phyloP scores from a whole-genome alignment of 2,888 invertebrate species.

The Cerastoderma edule region DNA sequence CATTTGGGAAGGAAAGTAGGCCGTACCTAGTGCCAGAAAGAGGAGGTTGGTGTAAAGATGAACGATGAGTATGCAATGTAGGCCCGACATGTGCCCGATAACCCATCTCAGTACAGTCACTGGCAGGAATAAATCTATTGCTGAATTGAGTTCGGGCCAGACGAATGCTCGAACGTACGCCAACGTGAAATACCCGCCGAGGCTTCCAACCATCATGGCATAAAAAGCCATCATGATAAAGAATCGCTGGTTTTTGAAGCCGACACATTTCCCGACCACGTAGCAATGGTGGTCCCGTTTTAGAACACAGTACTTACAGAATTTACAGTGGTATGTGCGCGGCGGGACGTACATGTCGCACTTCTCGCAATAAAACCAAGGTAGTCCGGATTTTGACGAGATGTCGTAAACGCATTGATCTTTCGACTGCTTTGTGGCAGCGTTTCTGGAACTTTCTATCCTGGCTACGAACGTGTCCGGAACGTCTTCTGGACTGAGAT shows the following conservation, averaged over 20 bases:
- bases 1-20: conserved; percentile 61
- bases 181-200: conserved; percentile 54
- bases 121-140: conserved; percentile 57
- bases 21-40: conserved; percentile 50
- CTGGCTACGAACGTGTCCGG: conserved; percentile 17
- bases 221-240: conserved; percentile 70
- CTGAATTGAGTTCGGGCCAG: conserved; percentile 30
- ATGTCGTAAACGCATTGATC: conserved; percentile 39
- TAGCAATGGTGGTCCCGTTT: conserved; percentile 80
- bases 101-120: conserved; percentile 47
- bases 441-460: conserved; percentile 17
- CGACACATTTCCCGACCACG: conserved; percentile 71
- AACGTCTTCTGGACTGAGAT: conserved; percentile 5
- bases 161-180: conserved; percentile 51
- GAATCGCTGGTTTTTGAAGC: conserved; percentile 74
- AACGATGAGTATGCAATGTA: conserved; percentile 52
- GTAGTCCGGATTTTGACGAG: conserved; percentile 45
- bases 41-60: conserved; percentile 61
- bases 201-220: conserved; percentile 49
- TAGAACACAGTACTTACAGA: conserved; percentile 74
- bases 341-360: conserved; percentile 71
- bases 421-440: conserved; percentile 25
- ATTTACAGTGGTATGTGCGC: conserved; percentile 73
- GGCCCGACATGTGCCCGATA: conserved; percentile 39
- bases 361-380: conserved; percentile 68